Base-by-base conservation (phyloP, 2,888 invertebrate genomes). In the Chaitophorus viminalis region DNA sequence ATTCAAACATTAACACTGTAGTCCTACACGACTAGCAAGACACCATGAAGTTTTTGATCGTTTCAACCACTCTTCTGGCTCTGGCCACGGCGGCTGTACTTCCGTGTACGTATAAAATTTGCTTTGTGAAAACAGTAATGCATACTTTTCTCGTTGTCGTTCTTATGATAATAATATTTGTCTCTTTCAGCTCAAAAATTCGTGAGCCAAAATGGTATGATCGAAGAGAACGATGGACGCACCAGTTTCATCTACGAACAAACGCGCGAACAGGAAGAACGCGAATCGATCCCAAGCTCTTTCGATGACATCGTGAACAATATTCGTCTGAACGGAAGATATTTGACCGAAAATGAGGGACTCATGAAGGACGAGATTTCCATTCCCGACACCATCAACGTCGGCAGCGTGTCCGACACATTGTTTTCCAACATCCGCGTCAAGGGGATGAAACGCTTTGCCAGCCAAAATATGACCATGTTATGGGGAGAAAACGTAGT, bases 401-500 rank as follows among this genome's bases (percentile, higher is more conserved):
- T 76, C 9, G 84, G 84, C n/a, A 18, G 11, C 33, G 6, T n/a
- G 4, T 46, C 76, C 46, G 84, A 84, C 65, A 84, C 84, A 25
- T 33, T 25, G 0, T 76, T 84, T 9, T 76, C 76, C 39, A 17
- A 18, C 25, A 18, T 76, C 46, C 25, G 1, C 33, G 84, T 84
- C 65, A 68, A 46, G 9, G 84, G 84, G 25, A 18, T 84, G n/a
- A 77, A 65, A 0, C 18, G 52, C 5, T 65, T 76, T 17, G 21
- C 65, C 17, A 76, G 39, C 25, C 76, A 68, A 68, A 84, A 84
- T 46, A 1, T 84, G 3, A 76, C 65, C 17, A 68, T 84, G 46
- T 31, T 36, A 5, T 84, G 84, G 84, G 65, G 31, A 31, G 46
- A 76, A 25, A 76, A 76, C 65, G 25, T 76, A 31, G 84, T 84